Conservation (phyloP, 2,797 vertebrate genomes). For the Nothura maculosa region DNA sequence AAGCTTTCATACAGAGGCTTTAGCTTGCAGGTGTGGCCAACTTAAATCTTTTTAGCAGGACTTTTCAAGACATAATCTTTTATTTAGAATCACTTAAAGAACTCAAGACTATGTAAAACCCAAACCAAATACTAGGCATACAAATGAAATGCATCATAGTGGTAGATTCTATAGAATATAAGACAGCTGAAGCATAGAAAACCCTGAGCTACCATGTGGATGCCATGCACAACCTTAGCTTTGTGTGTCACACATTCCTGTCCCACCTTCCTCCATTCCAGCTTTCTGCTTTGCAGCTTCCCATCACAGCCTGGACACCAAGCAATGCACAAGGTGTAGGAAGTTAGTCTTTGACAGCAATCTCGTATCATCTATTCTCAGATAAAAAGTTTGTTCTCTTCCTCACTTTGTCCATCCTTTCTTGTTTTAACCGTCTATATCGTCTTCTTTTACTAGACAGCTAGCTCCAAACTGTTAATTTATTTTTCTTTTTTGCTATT, state of each 20-base stretch:
- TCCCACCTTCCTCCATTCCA: neutral
- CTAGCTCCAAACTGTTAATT: conserved; percentile 3
- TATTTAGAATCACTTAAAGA: neutral
- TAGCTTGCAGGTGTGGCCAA: neutral
- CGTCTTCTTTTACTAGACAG: neutral
- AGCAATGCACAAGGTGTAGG: neutral
- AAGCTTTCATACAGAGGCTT: neutral
- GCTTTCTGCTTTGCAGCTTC: neutral
- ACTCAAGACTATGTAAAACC: neutral
- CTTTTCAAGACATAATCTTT: neutral
- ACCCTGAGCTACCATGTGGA: neutral
- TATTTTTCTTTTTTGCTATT: conserved; percentile 9
- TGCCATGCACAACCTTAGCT: neutral
- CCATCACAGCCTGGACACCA: neutral
- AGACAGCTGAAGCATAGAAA: neutral
- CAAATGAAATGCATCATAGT: neutral
- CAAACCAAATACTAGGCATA: neutral
- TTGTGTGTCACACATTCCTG: neutral
- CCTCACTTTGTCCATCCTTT: neutral
- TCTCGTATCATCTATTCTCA: neutral
- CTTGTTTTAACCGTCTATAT: neutral
- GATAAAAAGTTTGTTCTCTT: neutral
- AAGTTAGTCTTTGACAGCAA: conserved; percentile 7
- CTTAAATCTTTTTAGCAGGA: neutral
- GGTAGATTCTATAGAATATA: neutral